These are phyloP conservation scores for Amazonetta brasiliensis DNA, from an alignment of 2,797 vertebrate genomes.

Conservation along the genomic window DNA sequence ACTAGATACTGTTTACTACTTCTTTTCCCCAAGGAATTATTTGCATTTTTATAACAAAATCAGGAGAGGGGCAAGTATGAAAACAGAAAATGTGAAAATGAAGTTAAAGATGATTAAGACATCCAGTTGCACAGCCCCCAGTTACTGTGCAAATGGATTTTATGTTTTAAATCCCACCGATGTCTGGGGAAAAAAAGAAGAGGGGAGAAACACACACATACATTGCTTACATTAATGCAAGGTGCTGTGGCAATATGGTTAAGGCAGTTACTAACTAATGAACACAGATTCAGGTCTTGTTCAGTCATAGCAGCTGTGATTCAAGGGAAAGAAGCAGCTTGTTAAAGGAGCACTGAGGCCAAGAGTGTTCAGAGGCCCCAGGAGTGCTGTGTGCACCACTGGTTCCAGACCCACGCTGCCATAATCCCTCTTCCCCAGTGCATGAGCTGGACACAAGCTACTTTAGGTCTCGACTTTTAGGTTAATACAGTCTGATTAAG, in stretches of 20 bases:
- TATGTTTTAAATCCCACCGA: background rate
- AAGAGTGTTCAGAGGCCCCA: background rate
- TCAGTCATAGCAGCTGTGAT: background rate
- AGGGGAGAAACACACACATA: too few relatives aligned
- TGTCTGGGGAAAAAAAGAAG: too few relatives aligned
- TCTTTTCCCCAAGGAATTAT: background rate
- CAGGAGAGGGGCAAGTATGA: background rate
- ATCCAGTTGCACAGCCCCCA: background rate
- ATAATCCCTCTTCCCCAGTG: background rate
- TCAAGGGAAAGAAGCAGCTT: background rate
- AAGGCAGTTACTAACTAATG: background rate
- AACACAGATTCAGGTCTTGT: background rate
- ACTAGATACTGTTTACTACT: background rate
- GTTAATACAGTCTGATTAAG: background rate
- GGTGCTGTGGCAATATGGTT: background rate
- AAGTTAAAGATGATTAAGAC: background rate
- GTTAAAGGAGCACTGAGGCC: background rate
- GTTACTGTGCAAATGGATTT: background rate
- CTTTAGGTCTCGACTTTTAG: background rate
- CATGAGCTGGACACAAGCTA: background rate
- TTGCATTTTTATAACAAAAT: background rate
- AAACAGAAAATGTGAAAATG: background rate
- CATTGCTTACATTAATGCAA: accelerated
- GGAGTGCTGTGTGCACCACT: accelerated
- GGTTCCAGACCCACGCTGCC: background rate